Conservation (phyloP, 2,797 vertebrate species). For the Vespertilio murinus region DNA sequence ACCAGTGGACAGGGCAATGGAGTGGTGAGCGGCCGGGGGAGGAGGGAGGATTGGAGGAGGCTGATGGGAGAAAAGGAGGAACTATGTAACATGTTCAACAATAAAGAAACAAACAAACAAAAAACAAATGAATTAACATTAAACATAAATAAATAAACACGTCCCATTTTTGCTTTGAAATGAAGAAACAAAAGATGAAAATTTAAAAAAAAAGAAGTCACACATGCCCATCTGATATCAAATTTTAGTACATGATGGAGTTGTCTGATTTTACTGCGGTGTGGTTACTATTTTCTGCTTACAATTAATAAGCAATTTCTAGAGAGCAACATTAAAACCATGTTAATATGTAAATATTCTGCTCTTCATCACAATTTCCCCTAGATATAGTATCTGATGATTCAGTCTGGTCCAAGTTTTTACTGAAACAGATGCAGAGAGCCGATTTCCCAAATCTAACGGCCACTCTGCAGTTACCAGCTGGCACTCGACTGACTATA, state of each 20-base stretch:
- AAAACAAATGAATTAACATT: too few relatives aligned
- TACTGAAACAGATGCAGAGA: constrained; percentile 41
- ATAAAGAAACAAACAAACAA: too few relatives aligned
- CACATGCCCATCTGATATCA: neutral
- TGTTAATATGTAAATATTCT: constrained; percentile 30
- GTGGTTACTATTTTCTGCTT: constrained; percentile 51
- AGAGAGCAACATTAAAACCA: constrained; percentile 38
- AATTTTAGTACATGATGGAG: constrained; percentile 3
- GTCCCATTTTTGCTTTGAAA: too few relatives aligned
- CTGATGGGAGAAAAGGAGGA: too few relatives aligned
- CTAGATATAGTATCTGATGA: constrained; percentile 62
- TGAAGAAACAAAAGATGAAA: too few relatives aligned
- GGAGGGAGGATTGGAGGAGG: too few relatives aligned
- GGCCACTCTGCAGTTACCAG: neutral
- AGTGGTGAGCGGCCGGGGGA: too few relatives aligned
- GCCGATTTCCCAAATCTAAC: constrained; percentile 29
- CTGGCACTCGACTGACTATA: neutral
- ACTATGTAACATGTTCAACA: too few relatives aligned
- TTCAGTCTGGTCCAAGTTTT: constrained; percentile 29
- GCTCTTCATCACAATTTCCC: constrained; percentile 41
- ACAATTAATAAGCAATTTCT: constrained; percentile 46
- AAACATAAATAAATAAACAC: too few relatives aligned
- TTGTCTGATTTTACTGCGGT: constrained; percentile 30
- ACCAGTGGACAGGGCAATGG: too few relatives aligned
- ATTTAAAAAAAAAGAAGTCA: too few relatives aligned